Evolutionary conservation across 2,113 vertebrate genomes (phyloP), one percentile per base, ranked within the genome.

Genomic region (Motacilla alba): DNA sequence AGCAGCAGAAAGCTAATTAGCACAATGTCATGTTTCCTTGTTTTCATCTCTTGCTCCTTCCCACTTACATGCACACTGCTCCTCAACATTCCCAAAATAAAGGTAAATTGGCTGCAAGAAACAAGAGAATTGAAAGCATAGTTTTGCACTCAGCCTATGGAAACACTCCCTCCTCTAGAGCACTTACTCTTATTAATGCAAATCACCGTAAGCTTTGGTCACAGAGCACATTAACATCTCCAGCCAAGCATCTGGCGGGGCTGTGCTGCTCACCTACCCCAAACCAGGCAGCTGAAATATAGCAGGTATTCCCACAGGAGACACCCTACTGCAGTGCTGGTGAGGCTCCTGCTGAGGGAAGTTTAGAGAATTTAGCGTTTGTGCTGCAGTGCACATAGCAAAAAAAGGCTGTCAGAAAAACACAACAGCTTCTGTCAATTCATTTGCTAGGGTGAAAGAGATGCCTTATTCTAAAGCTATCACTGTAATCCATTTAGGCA

Each of bases 1-100:
- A 93, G 91, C 84, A 91, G 87, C 89, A 93, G 46, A 89, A 23
- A 76, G 16, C 28, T 79, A 81, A 84, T 91, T 52, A 91, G 59
- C 47, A 19, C 89, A 52, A 60, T 56, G 66, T 81, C 80, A 59
- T 72, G 47, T 91, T 96, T 94, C 77, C 69, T 83, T 72, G 76
- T 84, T 97, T 83, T 72, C 80, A 37, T 64, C 77, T 64, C 76
- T 60, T n/a, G 56, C 62, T 94, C 31, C 58, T 91, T 94, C 81
- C 86, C 70, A 58, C 70, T 89, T 93, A 88, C 26, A 58, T 60
- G 70, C 53, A 75, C 23, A 31, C 53, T 78, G 87, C 46, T 95
- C 62, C 87, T 79, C 60, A 83, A 26, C 41, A 77, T 87, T 41
- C 56, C 19, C 56, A 78, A 62, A 90, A 78, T 58, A 68, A 64